phyloP scores from a whole-genome alignment of 2,113 vertebrate genomes.

The Pongo pygmaeus region DNA sequence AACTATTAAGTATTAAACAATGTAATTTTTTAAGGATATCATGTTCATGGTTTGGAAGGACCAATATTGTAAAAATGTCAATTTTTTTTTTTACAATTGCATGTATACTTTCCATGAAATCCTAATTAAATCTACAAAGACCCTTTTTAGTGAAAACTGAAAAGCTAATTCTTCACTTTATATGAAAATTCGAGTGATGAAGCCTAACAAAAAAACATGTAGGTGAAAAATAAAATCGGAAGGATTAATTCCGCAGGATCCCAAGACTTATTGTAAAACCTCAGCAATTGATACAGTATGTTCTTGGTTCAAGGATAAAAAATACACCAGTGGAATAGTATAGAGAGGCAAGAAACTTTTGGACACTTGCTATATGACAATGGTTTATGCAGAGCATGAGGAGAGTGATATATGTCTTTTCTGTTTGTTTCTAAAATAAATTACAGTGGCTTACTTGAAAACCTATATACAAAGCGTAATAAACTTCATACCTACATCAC shows the following conservation, averaged over 20 bases:
- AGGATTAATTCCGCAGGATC: neutral
- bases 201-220: neutral
- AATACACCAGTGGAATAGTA: neutral
- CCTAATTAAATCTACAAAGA: neutral
- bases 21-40: neutral
- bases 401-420: neutral
- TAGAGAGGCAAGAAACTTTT: neutral
- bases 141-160: neutral
- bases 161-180: neutral
- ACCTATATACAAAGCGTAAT: neutral
- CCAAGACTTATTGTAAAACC: neutral
- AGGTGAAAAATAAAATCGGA: neutral
- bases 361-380: neutral
- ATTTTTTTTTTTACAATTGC: neutral
- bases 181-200: neutral
- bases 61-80: neutral
- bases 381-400: neutral
- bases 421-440: conserved; percentile 2
- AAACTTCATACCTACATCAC: neutral
- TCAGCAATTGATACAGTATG: neutral
- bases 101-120: neutral
- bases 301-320: neutral
- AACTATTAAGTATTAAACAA: neutral
- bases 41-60: neutral
- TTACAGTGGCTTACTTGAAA: neutral